A percentile compares a stretch with the other conserved stretches of the same genome.
These are phyloP conservation scores for Sylvilagus bachmani DNA, from an alignment of 2,113 vertebrate species.

Conservation along the genomic window DNA sequence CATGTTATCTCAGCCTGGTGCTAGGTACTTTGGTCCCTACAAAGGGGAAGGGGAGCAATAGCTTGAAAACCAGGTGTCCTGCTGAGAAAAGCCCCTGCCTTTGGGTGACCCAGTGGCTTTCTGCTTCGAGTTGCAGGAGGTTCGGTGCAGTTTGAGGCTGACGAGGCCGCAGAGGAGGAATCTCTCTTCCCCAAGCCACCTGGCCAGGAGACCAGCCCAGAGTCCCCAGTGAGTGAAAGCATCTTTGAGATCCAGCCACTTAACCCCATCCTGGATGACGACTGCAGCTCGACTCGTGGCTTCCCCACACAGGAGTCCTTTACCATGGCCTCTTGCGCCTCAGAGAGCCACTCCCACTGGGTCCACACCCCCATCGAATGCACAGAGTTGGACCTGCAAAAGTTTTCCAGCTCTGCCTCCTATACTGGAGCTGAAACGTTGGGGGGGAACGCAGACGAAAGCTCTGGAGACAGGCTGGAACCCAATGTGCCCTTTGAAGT, in stretches of 20 bases:
- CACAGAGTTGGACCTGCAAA: slow-evolving; percentile 91
- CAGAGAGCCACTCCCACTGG: slow-evolving; percentile 84
- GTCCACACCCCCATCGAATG: slow-evolving; percentile 90
- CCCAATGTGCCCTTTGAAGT: slow-evolving; percentile 49
- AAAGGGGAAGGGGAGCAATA: not conserved
- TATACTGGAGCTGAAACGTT: slow-evolving; percentile 57
- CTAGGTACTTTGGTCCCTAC: not conserved
- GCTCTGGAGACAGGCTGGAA: not conserved
- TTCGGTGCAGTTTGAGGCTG: slow-evolving; percentile 76
- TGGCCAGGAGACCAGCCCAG: slow-evolving; percentile 25
- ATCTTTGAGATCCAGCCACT: slow-evolving; percentile 70
- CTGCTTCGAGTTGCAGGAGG: slow-evolving; percentile 76
- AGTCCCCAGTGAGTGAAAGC: slow-evolving; percentile 77
- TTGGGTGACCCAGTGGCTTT: not conserved
- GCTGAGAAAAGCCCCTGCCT: not conserved
- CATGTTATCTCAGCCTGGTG: slow-evolving; percentile 19
- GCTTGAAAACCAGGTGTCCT: not conserved
- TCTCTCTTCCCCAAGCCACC: slow-evolving; percentile 75
- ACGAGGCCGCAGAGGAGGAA: slow-evolving; percentile 67
- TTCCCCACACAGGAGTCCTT: slow-evolving; percentile 68
- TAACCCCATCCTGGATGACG: slow-evolving; percentile 60
- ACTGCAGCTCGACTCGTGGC: slow-evolving; percentile 52
- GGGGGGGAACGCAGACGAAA: not conserved
- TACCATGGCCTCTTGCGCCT: slow-evolving; percentile 86
- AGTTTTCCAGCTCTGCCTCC: slow-evolving; percentile 79